Conservation (phyloP, 2,888 invertebrate genomes). For the Gymnocheta viridis region DNA sequence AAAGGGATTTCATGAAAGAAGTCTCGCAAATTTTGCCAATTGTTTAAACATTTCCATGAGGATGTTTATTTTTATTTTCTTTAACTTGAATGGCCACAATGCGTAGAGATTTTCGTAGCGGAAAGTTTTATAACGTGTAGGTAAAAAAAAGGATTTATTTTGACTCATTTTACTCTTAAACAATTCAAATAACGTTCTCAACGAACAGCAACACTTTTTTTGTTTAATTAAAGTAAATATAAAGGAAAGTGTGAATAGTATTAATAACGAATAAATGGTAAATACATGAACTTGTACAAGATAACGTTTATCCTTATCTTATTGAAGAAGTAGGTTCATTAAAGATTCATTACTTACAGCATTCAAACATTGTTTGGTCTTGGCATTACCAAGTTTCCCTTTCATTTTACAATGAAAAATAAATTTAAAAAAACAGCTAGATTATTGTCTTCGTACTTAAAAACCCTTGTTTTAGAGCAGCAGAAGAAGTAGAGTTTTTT, state of each 20-base stretch:
- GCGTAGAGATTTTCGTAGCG: no score
- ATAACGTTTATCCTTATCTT: neutral
- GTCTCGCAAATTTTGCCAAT: no score
- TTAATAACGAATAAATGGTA: neutral
- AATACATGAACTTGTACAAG: neutral
- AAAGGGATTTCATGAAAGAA: no score
- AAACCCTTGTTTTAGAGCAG: neutral
- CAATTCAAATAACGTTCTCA: no score
- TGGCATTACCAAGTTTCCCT: neutral
- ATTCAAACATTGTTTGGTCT: neutral
- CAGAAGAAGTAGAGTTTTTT: neutral
- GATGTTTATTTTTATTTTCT: no score
- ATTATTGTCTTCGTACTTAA: neutral
- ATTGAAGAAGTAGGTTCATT: neutral
- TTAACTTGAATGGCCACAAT: no score
- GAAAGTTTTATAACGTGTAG: no score
- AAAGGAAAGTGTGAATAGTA: neutral
- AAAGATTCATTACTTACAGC: neutral
- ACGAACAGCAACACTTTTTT: neutral
- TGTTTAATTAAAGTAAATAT: neutral
- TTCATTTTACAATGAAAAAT: no score
- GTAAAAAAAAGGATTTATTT: neutral
- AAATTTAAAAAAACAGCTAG: neutral
- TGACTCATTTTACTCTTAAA: no score
- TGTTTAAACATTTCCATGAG: no score